These are phyloP conservation scores for Bubo scandiacus DNA, from an alignment of 2,113 vertebrate species.

Conservation along the genomic window DNA sequence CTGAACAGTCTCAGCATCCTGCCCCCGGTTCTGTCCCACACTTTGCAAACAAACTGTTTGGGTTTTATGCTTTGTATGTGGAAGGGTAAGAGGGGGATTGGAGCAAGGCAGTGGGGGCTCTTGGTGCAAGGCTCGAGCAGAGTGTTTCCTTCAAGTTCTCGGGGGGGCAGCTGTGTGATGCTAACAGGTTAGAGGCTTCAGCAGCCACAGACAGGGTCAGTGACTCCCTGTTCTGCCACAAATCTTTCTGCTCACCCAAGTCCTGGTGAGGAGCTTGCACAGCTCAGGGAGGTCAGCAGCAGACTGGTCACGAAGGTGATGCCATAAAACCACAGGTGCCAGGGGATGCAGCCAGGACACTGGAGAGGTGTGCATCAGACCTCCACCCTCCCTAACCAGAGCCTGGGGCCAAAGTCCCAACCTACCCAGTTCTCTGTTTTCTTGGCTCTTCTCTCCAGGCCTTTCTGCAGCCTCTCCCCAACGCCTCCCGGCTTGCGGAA, in stretches of 20 bases:
- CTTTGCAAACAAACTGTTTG: background rate
- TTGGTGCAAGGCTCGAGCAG: background rate
- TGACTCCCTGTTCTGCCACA: background rate
- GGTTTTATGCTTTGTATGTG: background rate
- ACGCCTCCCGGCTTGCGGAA: constrained; percentile 85
- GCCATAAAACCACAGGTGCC: background rate
- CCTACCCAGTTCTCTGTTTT: constrained; percentile 92
- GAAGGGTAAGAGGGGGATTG: background rate
- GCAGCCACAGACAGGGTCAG: background rate
- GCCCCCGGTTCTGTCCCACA: background rate
- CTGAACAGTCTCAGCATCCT: background rate
- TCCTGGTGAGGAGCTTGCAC: background rate
- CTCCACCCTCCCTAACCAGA: background rate
- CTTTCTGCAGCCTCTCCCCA: constrained; percentile 88
- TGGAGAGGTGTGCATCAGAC: background rate
- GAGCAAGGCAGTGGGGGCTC: background rate
- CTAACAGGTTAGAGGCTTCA: background rate
- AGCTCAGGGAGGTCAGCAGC: background rate
- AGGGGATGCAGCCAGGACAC: background rate
- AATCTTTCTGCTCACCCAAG: background rate
- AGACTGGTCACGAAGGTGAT: background rate
- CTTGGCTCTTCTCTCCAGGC: constrained; percentile 84
- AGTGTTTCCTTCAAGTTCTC: background rate
- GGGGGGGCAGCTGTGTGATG: background rate
- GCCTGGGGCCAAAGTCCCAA: background rate